These are phyloP conservation scores for Cerastis rubricosa DNA, from an alignment of 2,888 invertebrate species.

Conservation along the genomic window DNA sequence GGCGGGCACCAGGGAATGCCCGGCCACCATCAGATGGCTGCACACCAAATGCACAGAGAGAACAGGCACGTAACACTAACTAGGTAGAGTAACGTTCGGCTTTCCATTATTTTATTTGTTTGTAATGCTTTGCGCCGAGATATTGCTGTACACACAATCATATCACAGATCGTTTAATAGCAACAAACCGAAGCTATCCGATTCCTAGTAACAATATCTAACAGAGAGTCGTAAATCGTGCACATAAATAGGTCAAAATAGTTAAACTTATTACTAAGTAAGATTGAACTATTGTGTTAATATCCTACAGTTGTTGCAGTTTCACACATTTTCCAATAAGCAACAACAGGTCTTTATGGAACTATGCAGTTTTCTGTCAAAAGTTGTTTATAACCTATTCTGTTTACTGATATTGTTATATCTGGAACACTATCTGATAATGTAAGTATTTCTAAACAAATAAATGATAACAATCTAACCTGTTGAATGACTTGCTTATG, in stretches of 20 bases:
- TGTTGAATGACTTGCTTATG: constrained; percentile 38
- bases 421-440: constrained; percentile 31
- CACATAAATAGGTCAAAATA: constrained; percentile 61
- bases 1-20: constrained; percentile 86
- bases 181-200: constrained; percentile 34
- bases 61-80: constrained; percentile 90
- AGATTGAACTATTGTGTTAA: constrained; percentile 22
- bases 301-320: constrained; percentile 17
- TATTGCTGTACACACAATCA: constrained; percentile 61
- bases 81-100: constrained; percentile 86
- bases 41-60: constrained; percentile 93
- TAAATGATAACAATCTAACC: constrained; percentile 15
- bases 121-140: constrained; percentile 54
- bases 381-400: constrained; percentile 57
- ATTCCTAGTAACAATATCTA: constrained; percentile 29
- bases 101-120: constrained; percentile 82
- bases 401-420: constrained; percentile 39
- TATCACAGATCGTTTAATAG: constrained; percentile 46
- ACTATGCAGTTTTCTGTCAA: constrained; percentile 45
- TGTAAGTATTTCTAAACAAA: constrained; percentile 32
- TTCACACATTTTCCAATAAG: constrained; percentile 10
- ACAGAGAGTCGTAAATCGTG: constrained; percentile 39
- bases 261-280: constrained; percentile 16
- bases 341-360: neutral
- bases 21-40: constrained; percentile 92